A percentile compares a stretch with the other conserved stretches of the same genome.
These are phyloP conservation scores for Cephus pygmeus DNA, from an alignment of 2,888 invertebrate species.

Conservation along the genomic window DNA sequence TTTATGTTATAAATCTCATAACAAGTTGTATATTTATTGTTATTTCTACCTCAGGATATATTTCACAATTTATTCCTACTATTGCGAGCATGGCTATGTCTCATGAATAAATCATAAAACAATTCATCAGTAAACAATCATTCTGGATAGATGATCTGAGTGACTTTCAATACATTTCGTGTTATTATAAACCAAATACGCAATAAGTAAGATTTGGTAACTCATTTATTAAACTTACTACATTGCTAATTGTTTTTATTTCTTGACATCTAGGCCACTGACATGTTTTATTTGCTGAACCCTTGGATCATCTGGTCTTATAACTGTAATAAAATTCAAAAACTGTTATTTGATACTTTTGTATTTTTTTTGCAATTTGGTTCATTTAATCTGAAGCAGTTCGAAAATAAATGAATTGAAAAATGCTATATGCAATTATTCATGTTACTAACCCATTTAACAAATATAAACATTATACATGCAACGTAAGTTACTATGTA, in stretches of 20 bases:
- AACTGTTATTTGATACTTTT: background rate
- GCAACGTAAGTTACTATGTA: background rate
- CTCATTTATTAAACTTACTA: background rate
- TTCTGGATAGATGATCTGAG: background rate
- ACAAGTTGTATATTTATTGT: background rate
- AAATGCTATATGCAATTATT: background rate
- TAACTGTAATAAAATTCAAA: conserved; percentile 35
- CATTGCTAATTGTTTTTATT: background rate
- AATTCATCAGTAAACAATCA: background rate
- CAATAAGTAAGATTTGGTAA: background rate
- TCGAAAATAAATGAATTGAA: background rate
- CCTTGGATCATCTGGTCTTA: conserved; percentile 43
- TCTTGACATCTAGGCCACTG: background rate
- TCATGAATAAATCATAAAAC: background rate
- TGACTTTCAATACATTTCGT: background rate
- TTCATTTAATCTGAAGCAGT: background rate
- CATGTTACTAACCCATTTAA: background rate
- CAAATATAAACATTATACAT: background rate
- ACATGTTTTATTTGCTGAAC: conserved; percentile 24
- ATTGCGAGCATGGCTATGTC: background rate
- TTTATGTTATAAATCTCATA: background rate
- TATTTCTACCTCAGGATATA: background rate
- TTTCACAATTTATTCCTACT: background rate
- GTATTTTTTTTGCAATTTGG: background rate
- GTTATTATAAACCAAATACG: background rate